Evolutionary conservation across 2,888 invertebrate species (phyloP), one percentile per base, ranked within the genome.

Genomic region (Himalopsyche kuldschensis): DNA sequence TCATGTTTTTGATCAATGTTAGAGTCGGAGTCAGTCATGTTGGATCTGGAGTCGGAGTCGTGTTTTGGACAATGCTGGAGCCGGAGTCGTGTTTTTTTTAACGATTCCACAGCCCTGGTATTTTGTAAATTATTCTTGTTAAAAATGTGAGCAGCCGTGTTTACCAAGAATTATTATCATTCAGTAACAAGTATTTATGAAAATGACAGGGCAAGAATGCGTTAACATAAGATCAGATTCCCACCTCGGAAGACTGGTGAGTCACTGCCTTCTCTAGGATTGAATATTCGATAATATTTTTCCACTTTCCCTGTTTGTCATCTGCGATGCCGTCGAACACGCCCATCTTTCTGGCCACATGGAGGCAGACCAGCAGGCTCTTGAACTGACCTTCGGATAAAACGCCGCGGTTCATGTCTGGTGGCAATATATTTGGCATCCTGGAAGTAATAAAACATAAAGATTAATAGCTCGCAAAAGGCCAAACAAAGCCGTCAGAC

Each of bases 231-330:
- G 47, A 20, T 84, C 41, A 46, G 8, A 41, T 47, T 35, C 85
- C 87, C 88, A 95, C 95, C 91, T 94, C 93, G 81, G 94, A 93
- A 78, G 91, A 91, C 4, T 91, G 90, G 87, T 94, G 92, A 0
- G 93, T 90, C 35, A 95, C 91, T 4, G 94, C 94, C 79, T 88
- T 87, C 84, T 91, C 89, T 78, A 96, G 88, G 31, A 91, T 88
- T 4, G 90, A 88, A 82, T 93, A 92, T 30, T 91, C 89, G 2
- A 94, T 90, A 75, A 92, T 89, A 63, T 92, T 93, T 87, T 92
- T 90, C 94, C 94, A 94, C 84, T 89, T 87, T 80, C 87, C 84
- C 17, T 82, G 27, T 78, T 86, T 88, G 1, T 87, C 86, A 27
- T 87, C 85, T 3, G 81, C 46, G 8, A 75, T 78, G 24, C 75